Evolutionary conservation across 2,113 vertebrate genomes (phyloP), one percentile per base, ranked within the genome.

Genomic region (Aix galericulata): DNA sequence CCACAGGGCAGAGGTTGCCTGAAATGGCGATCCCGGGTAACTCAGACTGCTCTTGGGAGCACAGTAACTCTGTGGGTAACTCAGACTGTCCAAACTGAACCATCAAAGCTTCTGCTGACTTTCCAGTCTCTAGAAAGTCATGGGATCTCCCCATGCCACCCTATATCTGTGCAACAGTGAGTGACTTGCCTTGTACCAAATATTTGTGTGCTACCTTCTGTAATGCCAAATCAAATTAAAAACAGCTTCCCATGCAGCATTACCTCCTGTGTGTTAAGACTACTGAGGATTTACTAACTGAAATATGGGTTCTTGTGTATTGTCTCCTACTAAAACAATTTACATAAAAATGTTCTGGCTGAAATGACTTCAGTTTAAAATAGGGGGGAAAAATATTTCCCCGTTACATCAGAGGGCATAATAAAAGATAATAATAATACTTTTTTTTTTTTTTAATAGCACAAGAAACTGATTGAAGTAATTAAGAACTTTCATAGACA

Each of bases 391-490:
- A 8, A 15, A 60, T 44, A 3, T 67, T 58, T 62, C 26, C 44
- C 29, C 50, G 44, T 89, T 84, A 48, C 13, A 83, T 82, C 59
- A 88, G 13, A 52, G 68, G 76, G 88, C 36, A 64, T 64, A 83
- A 78, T 91, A 23, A 56, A 53, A 56, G 26, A 46, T 46, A 46
- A 46, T 46, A 46, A 9, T 18, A 17, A 18, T 40, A 40, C 40
- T 40, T 40, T 13, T 40, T 40, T 40, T 40, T 40, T 40, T 40
- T 40, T 40, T 40, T 40, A 13, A 40, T 0, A 0, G 71, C 74
- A 85, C 48, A 71, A 91, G 52, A 66, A 95, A 90, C 16, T 76
- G 62, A 89, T 91, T 90, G 34, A 79, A 92, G 67, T 69, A 81
- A 36, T 94, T 94, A 94, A 96, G 62, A 94, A 85, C 44, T 79